Conservation (phyloP, 2,797 vertebrate genomes). For the Glossophaga mutica region DNA sequence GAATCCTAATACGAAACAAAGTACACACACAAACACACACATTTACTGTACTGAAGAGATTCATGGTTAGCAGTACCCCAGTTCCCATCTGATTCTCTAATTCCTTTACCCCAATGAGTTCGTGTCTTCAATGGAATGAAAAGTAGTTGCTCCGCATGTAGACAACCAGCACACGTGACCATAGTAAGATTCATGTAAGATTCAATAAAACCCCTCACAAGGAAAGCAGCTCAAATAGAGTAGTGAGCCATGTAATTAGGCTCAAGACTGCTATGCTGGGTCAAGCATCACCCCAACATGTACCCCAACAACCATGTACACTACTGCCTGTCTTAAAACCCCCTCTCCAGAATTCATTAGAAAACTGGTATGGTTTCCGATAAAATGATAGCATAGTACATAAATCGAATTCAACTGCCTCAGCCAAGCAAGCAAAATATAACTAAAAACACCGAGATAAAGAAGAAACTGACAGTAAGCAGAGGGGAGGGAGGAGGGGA, state of each 20-base stretch:
- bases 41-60: not conserved
- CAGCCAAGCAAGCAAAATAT: not conserved
- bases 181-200: not conserved
- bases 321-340: not conserved
- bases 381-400: not conserved
- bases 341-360: not conserved
- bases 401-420: not conserved
- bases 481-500: too few relatives aligned
- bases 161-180: not conserved
- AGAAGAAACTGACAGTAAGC: too few relatives aligned
- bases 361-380: not conserved
- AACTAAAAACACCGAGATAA: too few relatives aligned
- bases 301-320: not conserved
- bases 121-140: not conserved
- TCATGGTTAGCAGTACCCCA: not conserved
- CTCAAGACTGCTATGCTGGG: not conserved
- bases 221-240: not conserved
- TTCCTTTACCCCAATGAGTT: not conserved
- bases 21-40: not conserved
- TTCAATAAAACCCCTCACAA: not conserved
- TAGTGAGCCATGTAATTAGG: not conserved
- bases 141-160: not conserved
- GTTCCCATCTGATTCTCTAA: not conserved
- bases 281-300: not conserved
- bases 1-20: not conserved